Evolutionary conservation across 2,797 vertebrate genomes (phyloP).

Genomic region (Cossypha polioptera): DNA sequence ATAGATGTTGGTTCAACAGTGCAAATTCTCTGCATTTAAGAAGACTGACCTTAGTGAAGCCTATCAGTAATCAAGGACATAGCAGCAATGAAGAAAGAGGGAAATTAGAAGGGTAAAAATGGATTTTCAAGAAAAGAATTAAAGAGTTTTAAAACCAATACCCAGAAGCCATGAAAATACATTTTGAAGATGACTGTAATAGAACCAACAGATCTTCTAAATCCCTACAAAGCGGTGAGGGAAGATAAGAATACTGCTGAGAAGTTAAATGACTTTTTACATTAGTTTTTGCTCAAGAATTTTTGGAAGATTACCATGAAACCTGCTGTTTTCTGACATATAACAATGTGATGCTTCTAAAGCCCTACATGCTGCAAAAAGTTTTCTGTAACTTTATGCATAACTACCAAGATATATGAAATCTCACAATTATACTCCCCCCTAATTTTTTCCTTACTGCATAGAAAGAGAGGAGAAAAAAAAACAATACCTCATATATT

Average conservation of each 20-base stretch:
- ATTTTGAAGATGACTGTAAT: neutral
- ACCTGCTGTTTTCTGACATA: neutral
- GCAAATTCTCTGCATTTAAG: neutral
- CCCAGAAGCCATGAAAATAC: neutral
- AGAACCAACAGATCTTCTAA: neutral
- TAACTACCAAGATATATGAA: neutral
- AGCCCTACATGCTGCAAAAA: neutral
- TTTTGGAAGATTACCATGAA: neutral
- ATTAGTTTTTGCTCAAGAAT: slow-evolving; percentile 9
- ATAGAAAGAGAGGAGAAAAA: neutral
- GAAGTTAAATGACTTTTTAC: slow-evolving; percentile 7
- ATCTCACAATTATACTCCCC: neutral
- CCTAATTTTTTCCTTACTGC: neutral
- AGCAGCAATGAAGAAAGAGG: neutral
- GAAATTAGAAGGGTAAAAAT: slow-evolving; percentile 5
- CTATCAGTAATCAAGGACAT: neutral
- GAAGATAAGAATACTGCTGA: slow-evolving; percentile 7
- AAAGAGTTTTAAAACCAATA: neutral
- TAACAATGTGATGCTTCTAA: neutral
- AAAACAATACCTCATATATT: neutral
- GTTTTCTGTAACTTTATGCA: neutral
- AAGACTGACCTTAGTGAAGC: neutral
- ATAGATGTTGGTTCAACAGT: neutral
- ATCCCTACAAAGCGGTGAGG: neutral
- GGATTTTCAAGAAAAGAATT: neutral